Evolutionary conservation across 2,113 vertebrate genomes (phyloP).

Genomic region (Arenaria interpres): DNA sequence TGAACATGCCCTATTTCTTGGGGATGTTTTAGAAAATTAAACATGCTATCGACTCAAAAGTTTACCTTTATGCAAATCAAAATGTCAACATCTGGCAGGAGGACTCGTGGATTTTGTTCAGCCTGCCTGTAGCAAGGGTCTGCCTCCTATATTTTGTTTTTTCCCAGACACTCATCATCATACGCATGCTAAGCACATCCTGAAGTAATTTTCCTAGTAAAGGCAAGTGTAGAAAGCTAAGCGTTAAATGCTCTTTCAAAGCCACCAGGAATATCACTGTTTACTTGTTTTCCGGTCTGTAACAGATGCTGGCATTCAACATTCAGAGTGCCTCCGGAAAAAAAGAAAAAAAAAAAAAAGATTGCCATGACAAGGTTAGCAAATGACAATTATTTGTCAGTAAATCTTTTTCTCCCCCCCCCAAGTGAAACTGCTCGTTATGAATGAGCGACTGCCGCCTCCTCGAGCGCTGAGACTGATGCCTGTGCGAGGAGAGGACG

Average conservation of each 20-base stretch:
- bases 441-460: neutral
- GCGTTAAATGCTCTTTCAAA: slow-evolving; percentile 59
- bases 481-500: accelerated
- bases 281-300: slow-evolving; percentile 42
- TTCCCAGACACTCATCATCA: slow-evolving; percentile 13
- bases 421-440: neutral
- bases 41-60: neutral
- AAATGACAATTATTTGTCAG: slow-evolving; percentile 59
- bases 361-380: slow-evolving; percentile 49
- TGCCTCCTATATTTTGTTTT: neutral
- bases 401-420: neutral
- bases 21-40: slow-evolving; percentile 42
- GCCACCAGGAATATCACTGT: slow-evolving; percentile 68
- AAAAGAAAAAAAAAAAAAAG: neutral
- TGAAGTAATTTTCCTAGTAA: slow-evolving; percentile 46
- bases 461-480: neutral
- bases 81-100: slow-evolving; percentile 67
- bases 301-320: slow-evolving; percentile 71
- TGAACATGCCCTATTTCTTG: neutral
- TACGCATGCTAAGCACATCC: slow-evolving; percentile 58
- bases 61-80: slow-evolving; percentile 67
- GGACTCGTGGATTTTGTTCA: neutral
- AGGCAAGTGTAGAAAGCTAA: slow-evolving; percentile 53
- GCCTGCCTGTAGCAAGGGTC: neutral
- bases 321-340: slow-evolving; percentile 35